Conservation (phyloP, 2,113 vertebrate species). For the Ifrita kowaldi region DNA sequence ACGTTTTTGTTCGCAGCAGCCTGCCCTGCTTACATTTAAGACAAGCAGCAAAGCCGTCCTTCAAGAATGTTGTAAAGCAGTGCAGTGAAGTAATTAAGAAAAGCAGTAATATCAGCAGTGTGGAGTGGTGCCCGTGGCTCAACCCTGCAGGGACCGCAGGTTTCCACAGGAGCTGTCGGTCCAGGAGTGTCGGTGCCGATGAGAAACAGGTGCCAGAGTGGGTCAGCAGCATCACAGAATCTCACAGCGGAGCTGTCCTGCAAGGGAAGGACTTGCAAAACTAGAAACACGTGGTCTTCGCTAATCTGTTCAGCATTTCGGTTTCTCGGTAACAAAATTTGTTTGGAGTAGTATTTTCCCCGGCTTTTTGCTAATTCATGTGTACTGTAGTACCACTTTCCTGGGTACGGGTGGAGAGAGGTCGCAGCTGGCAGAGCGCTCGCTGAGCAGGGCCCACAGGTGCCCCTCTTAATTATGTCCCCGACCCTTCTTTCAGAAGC, state of each 20-base stretch:
- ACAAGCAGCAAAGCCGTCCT: neutral
- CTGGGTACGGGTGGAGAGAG: rapidly evolving
- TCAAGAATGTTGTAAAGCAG: neutral
- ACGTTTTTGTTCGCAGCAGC: rapidly evolving
- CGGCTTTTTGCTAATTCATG: rapidly evolving
- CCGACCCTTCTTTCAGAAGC: rapidly evolving
- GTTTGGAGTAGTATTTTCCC: neutral
- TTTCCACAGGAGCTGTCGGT: neutral
- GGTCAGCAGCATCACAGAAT: neutral
- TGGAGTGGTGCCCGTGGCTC: neutral
- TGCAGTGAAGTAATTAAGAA: neutral
- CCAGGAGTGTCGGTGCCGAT: rapidly evolving
- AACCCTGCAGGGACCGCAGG: neutral
- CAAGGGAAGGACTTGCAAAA: neutral
- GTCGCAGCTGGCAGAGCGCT: neutral
- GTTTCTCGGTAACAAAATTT: neutral
- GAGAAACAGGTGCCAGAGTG: neutral
- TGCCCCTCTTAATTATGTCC: neutral
- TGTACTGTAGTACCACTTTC: neutral
- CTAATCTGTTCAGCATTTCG: neutral
- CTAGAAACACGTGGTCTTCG: neutral
- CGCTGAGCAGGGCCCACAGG: neutral
- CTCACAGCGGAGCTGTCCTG: neutral
- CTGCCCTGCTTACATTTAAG: neutral
- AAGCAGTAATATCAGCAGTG: neutral